A percentile compares a stretch with the other conserved stretches of the same genome.
phyloP scores from a whole-genome alignment of 2,888 invertebrate species.

The Synanthedon tipuliformis region DNA sequence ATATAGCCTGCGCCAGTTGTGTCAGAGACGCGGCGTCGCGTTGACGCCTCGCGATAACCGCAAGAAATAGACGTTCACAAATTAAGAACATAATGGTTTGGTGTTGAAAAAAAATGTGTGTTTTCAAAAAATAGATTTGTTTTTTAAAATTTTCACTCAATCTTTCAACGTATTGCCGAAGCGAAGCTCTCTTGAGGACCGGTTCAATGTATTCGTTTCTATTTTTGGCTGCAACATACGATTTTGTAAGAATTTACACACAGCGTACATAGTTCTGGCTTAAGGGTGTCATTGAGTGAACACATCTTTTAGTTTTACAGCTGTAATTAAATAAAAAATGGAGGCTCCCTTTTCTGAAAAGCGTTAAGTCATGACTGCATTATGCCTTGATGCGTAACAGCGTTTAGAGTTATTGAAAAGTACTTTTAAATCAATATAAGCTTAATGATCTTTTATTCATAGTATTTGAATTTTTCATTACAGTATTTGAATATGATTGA shows the following conservation, averaged over 20 bases:
- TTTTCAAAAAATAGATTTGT: not conserved
- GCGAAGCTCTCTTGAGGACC: constrained; percentile 29
- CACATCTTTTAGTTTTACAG: not conserved
- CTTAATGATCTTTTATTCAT: not conserved
- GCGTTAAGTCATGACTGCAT: constrained; percentile 41
- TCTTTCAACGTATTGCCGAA: constrained; percentile 10
- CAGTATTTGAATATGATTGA: too few relatives aligned
- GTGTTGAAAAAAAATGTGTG: constrained; percentile 17
- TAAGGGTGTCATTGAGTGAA: not conserved
- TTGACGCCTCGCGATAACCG: constrained; percentile 38
- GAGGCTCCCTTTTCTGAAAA: not conserved
- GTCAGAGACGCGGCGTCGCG: constrained; percentile 39
- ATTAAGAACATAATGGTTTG: constrained; percentile 36
- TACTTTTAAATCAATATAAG: not conserved
- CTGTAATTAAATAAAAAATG: constrained; percentile 1
- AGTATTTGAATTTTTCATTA: too few relatives aligned
- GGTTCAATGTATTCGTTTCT: constrained; percentile 29
- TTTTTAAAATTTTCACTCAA: not conserved
- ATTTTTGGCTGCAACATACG: constrained; percentile 35
- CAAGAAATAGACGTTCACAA: constrained; percentile 28
- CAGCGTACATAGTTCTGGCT: constrained; percentile 13
- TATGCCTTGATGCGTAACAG: constrained; percentile 38
- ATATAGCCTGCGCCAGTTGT: constrained; percentile 52
- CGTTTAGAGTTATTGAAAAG: not conserved
- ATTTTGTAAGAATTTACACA: constrained; percentile 12